These are phyloP conservation scores for Pinna nobilis DNA, from an alignment of 1,140 invertebrate species.

Conservation along the genomic window DNA sequence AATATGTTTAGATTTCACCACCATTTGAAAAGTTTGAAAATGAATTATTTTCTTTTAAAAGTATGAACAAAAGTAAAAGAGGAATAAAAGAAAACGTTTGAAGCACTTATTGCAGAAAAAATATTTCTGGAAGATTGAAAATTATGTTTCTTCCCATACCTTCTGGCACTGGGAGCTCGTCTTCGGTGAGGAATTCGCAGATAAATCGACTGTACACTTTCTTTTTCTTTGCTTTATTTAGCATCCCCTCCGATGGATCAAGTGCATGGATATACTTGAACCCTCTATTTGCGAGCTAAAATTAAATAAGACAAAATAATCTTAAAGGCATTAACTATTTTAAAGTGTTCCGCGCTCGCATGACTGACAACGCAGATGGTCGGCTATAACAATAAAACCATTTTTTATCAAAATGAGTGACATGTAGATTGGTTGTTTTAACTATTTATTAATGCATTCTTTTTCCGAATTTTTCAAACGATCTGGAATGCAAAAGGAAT, in stretches of 20 bases:
- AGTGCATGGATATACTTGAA: conserved; percentile 63
- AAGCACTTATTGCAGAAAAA: neutral
- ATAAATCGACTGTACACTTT: conserved; percentile 57
- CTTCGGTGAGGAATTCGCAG: conserved; percentile 50
- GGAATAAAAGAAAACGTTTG: neutral
- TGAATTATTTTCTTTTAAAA: too few relatives aligned
- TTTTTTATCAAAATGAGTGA: too few relatives aligned
- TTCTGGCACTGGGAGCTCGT: conserved; percentile 16
- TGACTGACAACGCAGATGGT: too few relatives aligned
- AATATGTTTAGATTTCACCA: neutral
- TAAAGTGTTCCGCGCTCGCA: too few relatives aligned
- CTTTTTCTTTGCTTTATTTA: conserved; percentile 55
- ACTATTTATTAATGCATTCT: too few relatives aligned
- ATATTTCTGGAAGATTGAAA: neutral
- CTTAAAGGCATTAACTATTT: too few relatives aligned
- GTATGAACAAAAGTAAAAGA: neutral
- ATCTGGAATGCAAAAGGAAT: too few relatives aligned
- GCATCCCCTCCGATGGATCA: conserved; percentile 66
- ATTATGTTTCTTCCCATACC: neutral
- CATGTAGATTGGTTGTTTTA: too few relatives aligned
- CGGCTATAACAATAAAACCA: too few relatives aligned
- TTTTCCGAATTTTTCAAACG: too few relatives aligned
- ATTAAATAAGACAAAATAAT: neutral
- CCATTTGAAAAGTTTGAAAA: too few relatives aligned
- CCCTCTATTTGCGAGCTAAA: conserved; percentile 13